A percentile compares a stretch with the other conserved stretches of the same genome.
These are phyloP conservation scores for Camponotus floridanus DNA, from an alignment of 1,140 invertebrate genomes.

Conservation along the genomic window DNA sequence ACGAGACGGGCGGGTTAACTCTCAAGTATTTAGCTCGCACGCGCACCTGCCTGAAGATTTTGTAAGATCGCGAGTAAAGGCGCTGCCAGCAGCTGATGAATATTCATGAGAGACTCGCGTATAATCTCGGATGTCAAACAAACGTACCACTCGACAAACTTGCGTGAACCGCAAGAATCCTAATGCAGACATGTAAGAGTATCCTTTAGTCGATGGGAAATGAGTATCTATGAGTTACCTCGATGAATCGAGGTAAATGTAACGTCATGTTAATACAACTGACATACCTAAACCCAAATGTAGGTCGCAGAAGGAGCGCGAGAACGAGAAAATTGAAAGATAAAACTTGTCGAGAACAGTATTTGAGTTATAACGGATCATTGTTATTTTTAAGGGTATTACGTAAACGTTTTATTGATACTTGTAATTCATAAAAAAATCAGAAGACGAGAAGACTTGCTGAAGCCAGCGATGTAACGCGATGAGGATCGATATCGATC, in stretches of 20 bases:
- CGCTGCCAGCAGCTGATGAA: constrained; percentile 11
- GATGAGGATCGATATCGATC: constrained; percentile 4
- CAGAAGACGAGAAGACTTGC: background rate
- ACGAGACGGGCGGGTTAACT: constrained; percentile 33
- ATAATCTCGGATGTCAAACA: constrained; percentile 15
- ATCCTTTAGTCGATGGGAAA: background rate
- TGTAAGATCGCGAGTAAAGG: constrained; percentile 43
- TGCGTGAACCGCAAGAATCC: constrained; percentile 10
- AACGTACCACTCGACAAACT: background rate
- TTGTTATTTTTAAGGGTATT: constrained; percentile 5
- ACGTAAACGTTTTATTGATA: constrained; percentile 10
- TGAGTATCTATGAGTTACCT: background rate
- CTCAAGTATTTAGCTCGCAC: constrained; percentile 15
- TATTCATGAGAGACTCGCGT: constrained; percentile 39
- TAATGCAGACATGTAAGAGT: background rate
- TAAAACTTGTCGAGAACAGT: constrained; percentile 13
- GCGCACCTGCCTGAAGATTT: constrained; percentile 69
- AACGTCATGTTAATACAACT: constrained; percentile 17
- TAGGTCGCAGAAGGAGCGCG: background rate
- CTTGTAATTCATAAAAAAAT: background rate
- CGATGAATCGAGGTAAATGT: constrained; percentile 1
- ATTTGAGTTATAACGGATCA: constrained; percentile 25
- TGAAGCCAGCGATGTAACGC: background rate
- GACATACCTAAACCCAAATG: constrained; percentile 23
- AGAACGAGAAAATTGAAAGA: background rate